These are phyloP conservation scores for Heliangelus exortis DNA, from an alignment of 2,797 vertebrate species.

Conservation along the genomic window DNA sequence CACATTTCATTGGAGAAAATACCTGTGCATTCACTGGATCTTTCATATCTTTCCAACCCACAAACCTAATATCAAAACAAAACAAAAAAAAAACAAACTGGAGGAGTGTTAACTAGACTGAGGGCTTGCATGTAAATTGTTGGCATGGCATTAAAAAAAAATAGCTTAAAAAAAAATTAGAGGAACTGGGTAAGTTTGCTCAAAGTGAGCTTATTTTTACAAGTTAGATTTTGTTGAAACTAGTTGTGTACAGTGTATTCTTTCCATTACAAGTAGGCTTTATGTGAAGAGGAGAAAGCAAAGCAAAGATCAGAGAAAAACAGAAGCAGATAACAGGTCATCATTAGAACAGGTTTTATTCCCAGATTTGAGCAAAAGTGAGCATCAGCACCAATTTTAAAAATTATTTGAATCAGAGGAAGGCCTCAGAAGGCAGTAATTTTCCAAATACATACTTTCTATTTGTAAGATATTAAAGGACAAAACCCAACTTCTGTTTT, in stretches of 20 bases:
- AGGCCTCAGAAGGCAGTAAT: conserved; percentile 16
- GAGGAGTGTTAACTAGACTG: background rate
- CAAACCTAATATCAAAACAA: background rate
- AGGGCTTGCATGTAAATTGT: background rate
- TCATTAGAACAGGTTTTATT: background rate
- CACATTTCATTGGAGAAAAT: background rate
- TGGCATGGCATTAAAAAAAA: background rate
- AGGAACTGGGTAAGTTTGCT: background rate
- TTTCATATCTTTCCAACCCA: background rate
- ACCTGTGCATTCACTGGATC: background rate
- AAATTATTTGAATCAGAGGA: conserved; percentile 35
- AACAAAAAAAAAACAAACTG: background rate
- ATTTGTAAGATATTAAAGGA: conserved; percentile 18
- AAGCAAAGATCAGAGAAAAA: background rate
- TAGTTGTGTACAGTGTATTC: background rate
- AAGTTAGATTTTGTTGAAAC: background rate
- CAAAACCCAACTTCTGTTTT: background rate
- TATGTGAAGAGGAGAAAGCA: background rate
- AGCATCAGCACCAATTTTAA: conserved; percentile 31
- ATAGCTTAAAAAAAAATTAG: no score
- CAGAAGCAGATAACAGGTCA: background rate
- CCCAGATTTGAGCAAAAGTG: background rate
- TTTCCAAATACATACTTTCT: background rate
- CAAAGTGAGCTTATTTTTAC: background rate
- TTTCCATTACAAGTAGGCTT: background rate